phyloP scores from a whole-genome alignment of 1,140 invertebrate genomes.

The Calephelis nemesis region DNA sequence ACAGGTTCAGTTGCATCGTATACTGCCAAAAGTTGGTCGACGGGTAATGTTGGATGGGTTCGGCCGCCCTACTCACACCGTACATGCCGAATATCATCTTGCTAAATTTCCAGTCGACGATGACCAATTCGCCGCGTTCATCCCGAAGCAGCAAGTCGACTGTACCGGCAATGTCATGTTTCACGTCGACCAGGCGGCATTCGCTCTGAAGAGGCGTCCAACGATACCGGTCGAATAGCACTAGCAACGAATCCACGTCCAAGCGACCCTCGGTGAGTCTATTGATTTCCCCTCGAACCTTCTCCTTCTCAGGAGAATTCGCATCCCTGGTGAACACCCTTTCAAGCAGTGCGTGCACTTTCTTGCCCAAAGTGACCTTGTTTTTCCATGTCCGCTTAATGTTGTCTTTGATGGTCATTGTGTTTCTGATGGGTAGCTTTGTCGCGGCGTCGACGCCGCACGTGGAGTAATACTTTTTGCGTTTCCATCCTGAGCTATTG shows the following conservation, averaged over 20 bases:
- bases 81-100: background rate
- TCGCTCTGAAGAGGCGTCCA: slow-evolving; percentile 5
- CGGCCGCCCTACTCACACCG: background rate
- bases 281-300: background rate
- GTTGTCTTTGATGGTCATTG: slow-evolving; percentile 1
- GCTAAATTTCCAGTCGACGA: slow-evolving; percentile 1
- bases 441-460: background rate
- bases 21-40: slow-evolving; percentile 6
- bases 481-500: slow-evolving; percentile 5
- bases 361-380: slow-evolving; percentile 1
- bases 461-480: slow-evolving; percentile 2
- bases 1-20: slow-evolving; percentile 3
- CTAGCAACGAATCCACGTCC: background rate
- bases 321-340: background rate
- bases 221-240: background rate
- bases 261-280: background rate
- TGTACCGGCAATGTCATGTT: slow-evolving; percentile 6
- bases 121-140: background rate
- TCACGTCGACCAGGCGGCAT: slow-evolving; percentile 3
- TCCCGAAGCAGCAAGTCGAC: slow-evolving; percentile 2
- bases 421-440: background rate
- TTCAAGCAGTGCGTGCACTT: background rate
- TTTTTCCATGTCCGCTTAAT: background rate
- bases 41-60: slow-evolving; percentile 1
- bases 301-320: background rate